Base-by-base conservation (phyloP, 35 echinoderm and acorn worm species). In the Acanthaster planci region DNA sequence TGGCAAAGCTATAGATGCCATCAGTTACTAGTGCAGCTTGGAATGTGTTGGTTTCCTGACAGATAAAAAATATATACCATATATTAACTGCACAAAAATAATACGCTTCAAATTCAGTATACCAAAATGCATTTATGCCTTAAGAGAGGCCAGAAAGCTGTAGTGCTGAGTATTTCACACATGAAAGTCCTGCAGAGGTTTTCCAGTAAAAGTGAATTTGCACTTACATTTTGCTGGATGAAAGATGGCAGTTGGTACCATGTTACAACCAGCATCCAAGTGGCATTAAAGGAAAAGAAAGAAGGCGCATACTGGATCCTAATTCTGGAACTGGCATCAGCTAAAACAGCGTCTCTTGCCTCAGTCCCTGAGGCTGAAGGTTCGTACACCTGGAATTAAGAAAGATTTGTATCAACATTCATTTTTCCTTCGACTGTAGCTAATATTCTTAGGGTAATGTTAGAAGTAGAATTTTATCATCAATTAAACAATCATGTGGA, bases 1-100 rank as follows among this genome's bases (percentile, higher is more conserved):
- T 78, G 27, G 77, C 87, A 77, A 90, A 97, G 76, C 90, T 85
- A 78, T 87, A 88, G 34, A 68, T 76, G 40, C 91, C 88, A 78
- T 97, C 90, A 9, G 90, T 97, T n/a, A 86, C 55, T 22, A 97
- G 64, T 34, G 78, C 95, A 17, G 91, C 95, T 87, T 97, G 95
- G 77, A 97, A 97, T 26, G 95, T 97, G 21, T 93, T 90, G 47
- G 87, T 89, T 91, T 97, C 84, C 1, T 32, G 39, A 81, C 44
- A 88, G 27, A n/a, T n/a, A 21, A 18, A 59, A 59, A 21, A 59
- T 18, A n/a, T n/a, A n/a, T 76, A 78, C 14, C 27, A 82, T 42
- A 19, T 22, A 82, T 8, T 21, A 52, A 5, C 23, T 40, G 2
- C 14, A 14, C 27, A 5, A 59, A 5, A 59, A 59, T 59, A 59